Evolutionary conservation across 2,113 vertebrate species (phyloP).

Genomic region (Syngnathus floridae): DNA sequence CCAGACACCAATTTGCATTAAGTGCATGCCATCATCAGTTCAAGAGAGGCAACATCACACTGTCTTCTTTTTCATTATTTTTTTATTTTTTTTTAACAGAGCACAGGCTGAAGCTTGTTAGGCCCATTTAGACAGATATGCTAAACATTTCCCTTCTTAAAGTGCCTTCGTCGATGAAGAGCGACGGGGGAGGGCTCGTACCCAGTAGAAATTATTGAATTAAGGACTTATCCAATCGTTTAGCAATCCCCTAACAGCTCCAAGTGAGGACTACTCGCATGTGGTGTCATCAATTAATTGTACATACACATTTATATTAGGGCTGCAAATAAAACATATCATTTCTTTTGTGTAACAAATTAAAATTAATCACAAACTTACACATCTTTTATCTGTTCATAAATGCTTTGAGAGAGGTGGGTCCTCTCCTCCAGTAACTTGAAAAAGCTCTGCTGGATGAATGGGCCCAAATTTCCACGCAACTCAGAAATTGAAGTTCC

Average conservation of each 20-base stretch:
- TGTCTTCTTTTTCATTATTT: constrained; percentile 68
- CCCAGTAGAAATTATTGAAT: constrained; percentile 76
- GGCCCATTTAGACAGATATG: constrained; percentile 94
- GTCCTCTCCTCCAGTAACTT: neutral
- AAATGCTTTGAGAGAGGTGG: neutral
- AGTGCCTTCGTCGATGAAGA: constrained; percentile 83
- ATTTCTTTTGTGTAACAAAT: neutral
- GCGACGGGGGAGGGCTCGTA: constrained; percentile 47
- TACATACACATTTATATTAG: neutral
- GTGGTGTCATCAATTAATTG: neutral
- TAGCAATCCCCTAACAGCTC: constrained; percentile 75
- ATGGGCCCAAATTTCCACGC: neutral
- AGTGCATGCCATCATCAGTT: constrained; percentile 98
- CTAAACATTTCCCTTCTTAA: constrained; percentile 87
- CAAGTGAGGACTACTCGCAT: constrained; percentile 16
- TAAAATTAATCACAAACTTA: neutral
- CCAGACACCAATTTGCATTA: constrained; percentile 99
- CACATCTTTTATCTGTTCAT: neutral
- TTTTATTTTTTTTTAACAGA: constrained; percentile 74
- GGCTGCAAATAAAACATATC: neutral
- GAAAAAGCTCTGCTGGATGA: neutral
- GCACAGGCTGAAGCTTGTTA: constrained; percentile 88
- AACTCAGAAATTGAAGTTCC: neutral
- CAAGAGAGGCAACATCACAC: constrained; percentile 97
- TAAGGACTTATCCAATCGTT: constrained; percentile 83